Percentiles rank a stretch among this genome's conserved stretches.
Conservation (phyloP, 1,140 invertebrate genomes). For the Bombus pyrosoma region DNA sequence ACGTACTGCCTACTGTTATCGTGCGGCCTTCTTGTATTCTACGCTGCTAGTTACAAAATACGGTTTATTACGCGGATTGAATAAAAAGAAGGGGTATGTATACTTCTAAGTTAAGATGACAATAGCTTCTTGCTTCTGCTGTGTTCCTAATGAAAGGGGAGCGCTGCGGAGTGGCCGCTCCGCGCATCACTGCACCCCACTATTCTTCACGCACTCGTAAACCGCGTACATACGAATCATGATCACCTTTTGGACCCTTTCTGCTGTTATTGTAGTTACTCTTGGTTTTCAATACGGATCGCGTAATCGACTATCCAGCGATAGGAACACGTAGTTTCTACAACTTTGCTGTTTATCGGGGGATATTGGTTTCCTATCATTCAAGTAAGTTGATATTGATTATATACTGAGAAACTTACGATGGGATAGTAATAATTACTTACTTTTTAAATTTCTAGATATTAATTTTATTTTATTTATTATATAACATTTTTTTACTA, state of each 20-base stretch:
- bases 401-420: not conserved
- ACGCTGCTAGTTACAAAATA: not conserved
- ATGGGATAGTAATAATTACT: too few relatives aligned
- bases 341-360: not conserved
- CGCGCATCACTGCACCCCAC: conserved; percentile 80
- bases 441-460: not conserved
- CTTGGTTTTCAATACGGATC: not conserved
- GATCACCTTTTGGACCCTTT: conserved; percentile 2
- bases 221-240: conserved; percentile 59
- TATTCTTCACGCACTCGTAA: conserved; percentile 69
- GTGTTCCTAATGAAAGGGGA: conserved; percentile 80
- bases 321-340: not conserved
- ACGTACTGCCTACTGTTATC: not conserved
- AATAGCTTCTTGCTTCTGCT: conserved; percentile 68
- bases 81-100: conserved; percentile 19
- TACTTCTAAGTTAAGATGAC: conserved; percentile 22
- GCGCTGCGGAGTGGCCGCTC: conserved; percentile 81
- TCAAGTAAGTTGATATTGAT: not conserved
- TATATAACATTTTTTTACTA: not conserved
- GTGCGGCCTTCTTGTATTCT: not conserved
- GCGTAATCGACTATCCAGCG: not conserved
- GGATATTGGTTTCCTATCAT: not conserved
- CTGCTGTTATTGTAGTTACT: not conserved
- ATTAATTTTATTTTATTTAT: not conserved
- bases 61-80: not conserved